These are phyloP conservation scores for Dicranocentrus wangi DNA, from an alignment of 2,888 invertebrate species.

Conservation along the genomic window DNA sequence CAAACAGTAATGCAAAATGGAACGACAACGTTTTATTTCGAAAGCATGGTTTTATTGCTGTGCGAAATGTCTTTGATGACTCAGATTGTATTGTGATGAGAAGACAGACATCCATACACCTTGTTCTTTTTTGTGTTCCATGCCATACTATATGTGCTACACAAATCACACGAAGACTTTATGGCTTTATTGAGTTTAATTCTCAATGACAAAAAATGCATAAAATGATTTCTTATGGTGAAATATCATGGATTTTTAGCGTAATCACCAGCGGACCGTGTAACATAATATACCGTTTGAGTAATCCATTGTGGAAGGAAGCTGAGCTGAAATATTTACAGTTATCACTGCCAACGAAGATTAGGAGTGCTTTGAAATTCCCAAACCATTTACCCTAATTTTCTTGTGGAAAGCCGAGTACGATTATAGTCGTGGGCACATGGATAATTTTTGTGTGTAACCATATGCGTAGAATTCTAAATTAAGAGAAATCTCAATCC, in stretches of 20 bases:
- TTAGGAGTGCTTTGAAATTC: background rate
- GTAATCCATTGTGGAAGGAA: too few species aligned
- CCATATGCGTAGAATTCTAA: constrained; percentile 33
- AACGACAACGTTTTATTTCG: background rate
- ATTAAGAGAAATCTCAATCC: constrained; percentile 39
- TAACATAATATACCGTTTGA: background rate
- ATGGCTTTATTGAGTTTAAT: constrained; percentile 3
- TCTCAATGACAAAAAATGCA: constrained; percentile 14
- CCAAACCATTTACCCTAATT: background rate
- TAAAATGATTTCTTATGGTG: background rate
- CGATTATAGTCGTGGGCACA: constrained; percentile 23
- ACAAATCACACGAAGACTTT: constrained; percentile 4
- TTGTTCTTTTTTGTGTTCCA: background rate
- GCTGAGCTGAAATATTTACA: too few species aligned
- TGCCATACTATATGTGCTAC: too few species aligned
- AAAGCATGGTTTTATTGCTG: background rate
- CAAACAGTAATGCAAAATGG: constrained; percentile 4
- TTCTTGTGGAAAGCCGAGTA: constrained; percentile 2
- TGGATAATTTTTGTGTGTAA: constrained; percentile 47
- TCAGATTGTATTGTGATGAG: background rate
- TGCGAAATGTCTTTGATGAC: constrained; percentile 19
- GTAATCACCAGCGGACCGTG: background rate
- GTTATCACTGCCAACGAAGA: too few species aligned
- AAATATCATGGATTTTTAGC: constrained; percentile 1
- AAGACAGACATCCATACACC: background rate